Percentiles rank a stretch among this genome's conserved stretches.
These are phyloP conservation scores for Vultur gryphus DNA, from an alignment of 2,797 vertebrate species.

Conservation along the genomic window DNA sequence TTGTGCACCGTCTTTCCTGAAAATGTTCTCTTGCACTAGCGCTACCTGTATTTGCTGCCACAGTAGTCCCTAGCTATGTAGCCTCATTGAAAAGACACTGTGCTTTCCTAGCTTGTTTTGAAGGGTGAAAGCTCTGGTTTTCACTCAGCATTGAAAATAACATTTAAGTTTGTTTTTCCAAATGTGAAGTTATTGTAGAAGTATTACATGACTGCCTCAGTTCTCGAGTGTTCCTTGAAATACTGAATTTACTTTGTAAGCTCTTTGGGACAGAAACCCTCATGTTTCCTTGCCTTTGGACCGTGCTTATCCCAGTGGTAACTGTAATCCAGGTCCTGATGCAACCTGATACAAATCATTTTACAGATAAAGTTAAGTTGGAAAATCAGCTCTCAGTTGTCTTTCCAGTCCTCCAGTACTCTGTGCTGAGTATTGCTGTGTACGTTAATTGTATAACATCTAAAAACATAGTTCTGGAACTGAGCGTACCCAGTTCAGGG, in stretches of 20 bases:
- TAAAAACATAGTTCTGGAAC: not conserved
- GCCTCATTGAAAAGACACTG: not conserved
- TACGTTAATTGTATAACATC: not conserved
- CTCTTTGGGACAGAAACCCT: not conserved
- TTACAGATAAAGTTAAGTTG: not conserved
- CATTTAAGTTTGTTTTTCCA: not conserved
- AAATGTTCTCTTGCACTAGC: not conserved
- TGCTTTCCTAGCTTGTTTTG: not conserved
- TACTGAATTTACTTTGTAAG: not conserved
- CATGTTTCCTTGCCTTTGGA: not conserved
- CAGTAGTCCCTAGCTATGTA: not conserved
- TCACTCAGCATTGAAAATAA: not conserved
- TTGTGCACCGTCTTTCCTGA: not conserved
- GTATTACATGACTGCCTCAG: not conserved
- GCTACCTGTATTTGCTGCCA: not conserved
- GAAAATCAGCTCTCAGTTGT: not conserved
- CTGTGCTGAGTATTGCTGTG: not conserved
- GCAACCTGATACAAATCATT: not conserved
- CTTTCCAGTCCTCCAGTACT: not conserved
- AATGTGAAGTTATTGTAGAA: not conserved
- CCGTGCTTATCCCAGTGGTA: not conserved
- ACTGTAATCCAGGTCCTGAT: not conserved
- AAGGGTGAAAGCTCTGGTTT: not conserved
- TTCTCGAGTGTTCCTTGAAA: not conserved
- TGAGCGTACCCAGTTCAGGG: not conserved